phyloP scores from a whole-genome alignment of 2,888 invertebrate species.

The Halictus ligatus region DNA sequence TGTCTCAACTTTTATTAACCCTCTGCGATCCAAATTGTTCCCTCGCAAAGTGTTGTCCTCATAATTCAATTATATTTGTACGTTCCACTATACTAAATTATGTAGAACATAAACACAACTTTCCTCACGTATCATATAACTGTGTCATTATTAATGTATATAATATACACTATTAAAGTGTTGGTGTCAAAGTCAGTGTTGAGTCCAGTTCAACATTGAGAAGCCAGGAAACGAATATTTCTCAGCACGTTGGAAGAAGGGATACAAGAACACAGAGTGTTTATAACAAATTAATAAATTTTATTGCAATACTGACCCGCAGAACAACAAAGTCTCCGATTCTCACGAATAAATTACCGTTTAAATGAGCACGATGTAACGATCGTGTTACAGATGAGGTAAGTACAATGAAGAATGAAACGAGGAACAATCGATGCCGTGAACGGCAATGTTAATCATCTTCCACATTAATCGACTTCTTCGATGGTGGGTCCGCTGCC shows the following conservation, averaged over 20 bases:
- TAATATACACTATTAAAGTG: too few species aligned
- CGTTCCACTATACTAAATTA: too few species aligned
- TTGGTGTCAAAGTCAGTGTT: too few species aligned
- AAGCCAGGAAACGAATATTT: too few species aligned
- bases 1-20: neutral
- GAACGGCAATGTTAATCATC: neutral
- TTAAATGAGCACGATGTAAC: neutral
- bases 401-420: neutral
- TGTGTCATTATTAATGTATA: neutral
- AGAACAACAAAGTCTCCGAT: slow-evolving; percentile 36
- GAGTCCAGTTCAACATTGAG: too few species aligned
- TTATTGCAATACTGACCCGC: slow-evolving; percentile 27
- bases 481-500: slow-evolving; percentile 90
- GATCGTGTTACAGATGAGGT: neutral
- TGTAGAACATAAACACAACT: too few species aligned
- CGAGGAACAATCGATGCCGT: neutral
- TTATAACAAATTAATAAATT: slow-evolving; percentile 47
- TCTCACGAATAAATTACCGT: slow-evolving; percentile 6
- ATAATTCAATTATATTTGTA: too few species aligned
- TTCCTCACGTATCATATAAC: neutral
- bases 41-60: neutral
- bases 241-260: neutral
- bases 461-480: slow-evolving; percentile 90
- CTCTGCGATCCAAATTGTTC: neutral
- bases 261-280: neutral